Percentiles rank a stretch among this genome's conserved stretches.
phyloP scores from a whole-genome alignment of 2,888 invertebrate genomes.

The Bugulina stolonifera region DNA sequence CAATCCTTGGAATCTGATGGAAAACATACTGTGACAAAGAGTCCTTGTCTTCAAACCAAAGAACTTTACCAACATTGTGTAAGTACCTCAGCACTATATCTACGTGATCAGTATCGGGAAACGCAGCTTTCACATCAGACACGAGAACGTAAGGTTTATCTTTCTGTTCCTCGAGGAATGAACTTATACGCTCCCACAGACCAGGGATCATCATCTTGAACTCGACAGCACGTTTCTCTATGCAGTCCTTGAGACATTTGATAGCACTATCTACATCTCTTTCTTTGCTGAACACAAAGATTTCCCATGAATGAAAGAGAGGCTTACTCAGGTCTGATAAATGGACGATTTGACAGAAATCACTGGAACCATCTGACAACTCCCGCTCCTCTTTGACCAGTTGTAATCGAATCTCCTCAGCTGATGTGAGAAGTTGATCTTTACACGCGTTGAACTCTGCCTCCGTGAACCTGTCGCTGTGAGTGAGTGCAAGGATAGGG shows the following conservation, averaged over 20 bases:
- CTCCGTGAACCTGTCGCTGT: neutral
- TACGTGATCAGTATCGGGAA: neutral
- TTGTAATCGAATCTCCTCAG: too few species aligned
- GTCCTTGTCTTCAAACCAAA: conserved; percentile 4
- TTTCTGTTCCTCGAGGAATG: neutral
- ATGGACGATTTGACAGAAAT: too few species aligned
- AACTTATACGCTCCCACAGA: neutral
- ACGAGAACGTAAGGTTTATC: neutral
- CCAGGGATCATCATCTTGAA: neutral
- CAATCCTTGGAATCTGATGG: neutral
- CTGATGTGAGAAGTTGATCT: too few species aligned
- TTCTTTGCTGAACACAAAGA: neutral
- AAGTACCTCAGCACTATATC: neutral
- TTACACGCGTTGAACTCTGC: too few species aligned
- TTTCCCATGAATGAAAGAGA: neutral
- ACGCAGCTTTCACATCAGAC: neutral
- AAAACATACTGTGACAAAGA: neutral
- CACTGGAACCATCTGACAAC: neutral
- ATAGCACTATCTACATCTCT: too few species aligned
- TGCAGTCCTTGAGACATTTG: neutral
- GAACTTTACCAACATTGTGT: neutral
- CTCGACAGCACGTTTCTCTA: neutral
- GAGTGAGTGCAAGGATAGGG: neutral
- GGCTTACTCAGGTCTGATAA: neutral
- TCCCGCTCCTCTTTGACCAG: too few species aligned